Conservation (phyloP, 2,797 vertebrate genomes). For the Heliangelus exortis region DNA sequence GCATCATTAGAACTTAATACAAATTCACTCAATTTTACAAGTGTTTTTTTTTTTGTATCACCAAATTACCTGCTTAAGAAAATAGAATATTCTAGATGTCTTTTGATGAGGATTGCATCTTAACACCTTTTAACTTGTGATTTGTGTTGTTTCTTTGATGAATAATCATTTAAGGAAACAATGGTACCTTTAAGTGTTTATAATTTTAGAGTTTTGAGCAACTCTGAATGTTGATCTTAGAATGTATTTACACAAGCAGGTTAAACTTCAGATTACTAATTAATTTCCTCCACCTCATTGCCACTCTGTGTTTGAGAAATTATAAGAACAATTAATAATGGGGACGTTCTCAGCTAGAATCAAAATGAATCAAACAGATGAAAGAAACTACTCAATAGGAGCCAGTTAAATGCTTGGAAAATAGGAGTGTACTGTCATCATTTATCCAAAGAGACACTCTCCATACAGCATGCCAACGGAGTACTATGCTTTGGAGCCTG, state of each 20-base stretch:
- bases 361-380: conserved; percentile 81
- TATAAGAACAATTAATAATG: conserved; percentile 76
- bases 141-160: conserved; percentile 56
- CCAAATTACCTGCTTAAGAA: background rate
- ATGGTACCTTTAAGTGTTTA: conserved; percentile 48
- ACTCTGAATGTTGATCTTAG: conserved; percentile 57
- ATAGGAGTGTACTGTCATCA: conserved; percentile 73
- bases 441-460: conserved; percentile 73
- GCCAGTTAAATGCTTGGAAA: conserved; percentile 81
- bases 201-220: conserved; percentile 65
- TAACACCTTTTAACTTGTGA: conserved; percentile 36
- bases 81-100: background rate
- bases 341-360: conserved; percentile 76
- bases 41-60: background rate
- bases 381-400: conserved; percentile 78
- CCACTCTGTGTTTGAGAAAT: conserved; percentile 77
- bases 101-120: conserved; percentile 51
- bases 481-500: conserved; percentile 43
- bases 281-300: conserved; percentile 66
- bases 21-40: background rate
- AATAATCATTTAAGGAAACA: conserved; percentile 41
- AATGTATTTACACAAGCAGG: conserved; percentile 67
- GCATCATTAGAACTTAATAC: background rate
- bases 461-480: conserved; percentile 65
- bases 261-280: conserved; percentile 78